A percentile compares a stretch with the other conserved stretches of the same genome.
Conservation (phyloP, 2,888 invertebrate species). For the Mythimna lalbum region DNA sequence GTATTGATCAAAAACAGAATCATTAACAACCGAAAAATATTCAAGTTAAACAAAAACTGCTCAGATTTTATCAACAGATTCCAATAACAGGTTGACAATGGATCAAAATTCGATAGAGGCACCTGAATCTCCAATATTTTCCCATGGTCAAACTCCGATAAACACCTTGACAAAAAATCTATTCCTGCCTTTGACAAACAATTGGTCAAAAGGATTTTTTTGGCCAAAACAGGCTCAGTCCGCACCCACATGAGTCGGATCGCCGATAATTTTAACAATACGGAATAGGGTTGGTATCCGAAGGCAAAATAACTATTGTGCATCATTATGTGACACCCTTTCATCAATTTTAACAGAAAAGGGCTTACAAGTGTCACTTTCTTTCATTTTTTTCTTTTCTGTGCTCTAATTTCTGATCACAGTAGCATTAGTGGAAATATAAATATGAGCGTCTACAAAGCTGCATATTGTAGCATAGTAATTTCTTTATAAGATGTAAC, state of each 20-base stretch:
- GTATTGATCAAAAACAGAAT: slow-evolving; percentile 59
- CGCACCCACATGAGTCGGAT: slow-evolving; percentile 84
- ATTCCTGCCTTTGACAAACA: slow-evolving; percentile 87
- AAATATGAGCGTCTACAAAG: slow-evolving; percentile 26
- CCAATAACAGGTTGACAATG: slow-evolving; percentile 85
- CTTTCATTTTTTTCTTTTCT: slow-evolving; percentile 66
- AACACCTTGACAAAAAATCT: slow-evolving; percentile 88
- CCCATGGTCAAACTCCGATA: slow-evolving; percentile 90
- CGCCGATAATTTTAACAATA: slow-evolving; percentile 87
- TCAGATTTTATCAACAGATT: slow-evolving; percentile 78
- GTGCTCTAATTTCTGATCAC: slow-evolving; percentile 60
- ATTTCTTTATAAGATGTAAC: slow-evolving; percentile 5
- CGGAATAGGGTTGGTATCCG: slow-evolving; percentile 81
- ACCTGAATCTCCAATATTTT: slow-evolving; percentile 89
- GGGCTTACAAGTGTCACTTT: slow-evolving; percentile 89
- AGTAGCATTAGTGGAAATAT: slow-evolving; percentile 49
- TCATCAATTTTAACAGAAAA: slow-evolving; percentile 88
- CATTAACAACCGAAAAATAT: slow-evolving; percentile 66
- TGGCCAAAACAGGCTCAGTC: slow-evolving; percentile 82
- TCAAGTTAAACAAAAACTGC: slow-evolving; percentile 73
- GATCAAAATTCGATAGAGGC: slow-evolving; percentile 81
- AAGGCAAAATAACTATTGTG: slow-evolving; percentile 89
- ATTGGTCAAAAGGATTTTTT: slow-evolving; percentile 88
- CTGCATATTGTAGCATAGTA: not conserved
- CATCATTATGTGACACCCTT: slow-evolving; percentile 86